These are phyloP conservation scores for Amblyraja radiata DNA, from an alignment of 2,797 vertebrate genomes.

Conservation along the genomic window DNA sequence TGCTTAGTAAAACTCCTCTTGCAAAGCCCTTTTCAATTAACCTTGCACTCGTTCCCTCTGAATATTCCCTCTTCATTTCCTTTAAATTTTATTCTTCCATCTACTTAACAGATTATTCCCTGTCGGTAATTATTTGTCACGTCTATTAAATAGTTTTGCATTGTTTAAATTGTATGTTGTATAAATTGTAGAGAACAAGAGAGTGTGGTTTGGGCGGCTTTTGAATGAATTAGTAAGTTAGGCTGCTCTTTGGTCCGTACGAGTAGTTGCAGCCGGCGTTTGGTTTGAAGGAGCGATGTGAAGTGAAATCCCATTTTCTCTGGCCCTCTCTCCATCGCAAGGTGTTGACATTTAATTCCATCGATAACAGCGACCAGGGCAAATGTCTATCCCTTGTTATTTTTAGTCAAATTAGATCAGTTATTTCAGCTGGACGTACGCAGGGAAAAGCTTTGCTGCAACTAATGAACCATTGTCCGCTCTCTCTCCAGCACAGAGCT, in stretches of 20 bases:
- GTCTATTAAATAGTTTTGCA: neutral
- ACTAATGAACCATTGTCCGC: constrained; percentile 64
- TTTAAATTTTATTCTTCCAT: neutral
- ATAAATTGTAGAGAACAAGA: neutral
- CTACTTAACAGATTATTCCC: neutral
- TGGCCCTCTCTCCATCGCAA: neutral
- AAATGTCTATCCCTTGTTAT: constrained; percentile 29
- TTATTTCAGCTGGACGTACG: constrained; percentile 7
- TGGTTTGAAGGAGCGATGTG: neutral
- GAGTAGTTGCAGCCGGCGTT: neutral
- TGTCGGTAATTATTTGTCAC: neutral
- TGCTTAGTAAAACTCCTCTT: neutral
- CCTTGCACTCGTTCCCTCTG: neutral
- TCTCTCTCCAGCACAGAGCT: constrained; percentile 47
- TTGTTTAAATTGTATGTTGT: neutral
- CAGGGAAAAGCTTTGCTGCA: constrained; percentile 50
- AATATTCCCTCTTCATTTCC: neutral
- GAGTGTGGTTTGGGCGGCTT: neutral
- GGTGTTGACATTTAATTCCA: constrained; percentile 28
- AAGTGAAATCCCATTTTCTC: neutral
- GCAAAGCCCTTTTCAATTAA: neutral
- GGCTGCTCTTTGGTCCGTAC: neutral
- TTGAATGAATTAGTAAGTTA: neutral
- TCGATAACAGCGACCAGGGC: constrained; percentile 1
- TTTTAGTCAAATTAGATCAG: constrained; percentile 38